Evolutionary conservation across 2,113 vertebrate genomes (phyloP).

Genomic region (Oncorhynchus keta): DNA sequence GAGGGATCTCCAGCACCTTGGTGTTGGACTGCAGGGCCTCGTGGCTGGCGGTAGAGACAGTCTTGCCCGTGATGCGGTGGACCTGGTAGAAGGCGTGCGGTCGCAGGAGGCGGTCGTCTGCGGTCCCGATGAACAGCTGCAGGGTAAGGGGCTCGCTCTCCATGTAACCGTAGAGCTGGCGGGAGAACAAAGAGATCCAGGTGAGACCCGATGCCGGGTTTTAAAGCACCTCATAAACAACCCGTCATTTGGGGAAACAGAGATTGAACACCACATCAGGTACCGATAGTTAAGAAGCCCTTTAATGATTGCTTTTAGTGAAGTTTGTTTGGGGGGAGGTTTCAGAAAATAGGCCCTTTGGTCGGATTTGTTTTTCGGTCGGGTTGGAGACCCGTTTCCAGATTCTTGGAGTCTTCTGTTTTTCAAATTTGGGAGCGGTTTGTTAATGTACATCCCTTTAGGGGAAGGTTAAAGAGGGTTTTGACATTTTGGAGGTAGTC

Average conservation of each 20-base stretch:
- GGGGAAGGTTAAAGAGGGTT: conserved; percentile 18
- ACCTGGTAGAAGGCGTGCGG: conserved; percentile 98
- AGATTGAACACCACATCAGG: conserved; percentile 14
- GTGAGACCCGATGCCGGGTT: conserved; percentile 65
- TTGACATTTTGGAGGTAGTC: conserved; percentile 29
- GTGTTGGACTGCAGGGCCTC: conserved; percentile 92
- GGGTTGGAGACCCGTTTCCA: conserved; percentile 31
- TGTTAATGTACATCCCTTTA: conserved; percentile 27
- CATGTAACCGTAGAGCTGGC: conserved; percentile 91
- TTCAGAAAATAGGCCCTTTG: conserved; percentile 18
- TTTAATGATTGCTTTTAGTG: conserved; percentile 13
- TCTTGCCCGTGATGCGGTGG: conserved; percentile 95
- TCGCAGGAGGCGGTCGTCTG: conserved; percentile 93
- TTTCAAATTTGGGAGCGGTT: conserved; percentile 11
- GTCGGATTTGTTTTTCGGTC: conserved; percentile 50
- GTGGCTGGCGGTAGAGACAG: conserved; percentile 92
- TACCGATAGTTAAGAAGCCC: too few species aligned
- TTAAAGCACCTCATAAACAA: conserved; percentile 52
- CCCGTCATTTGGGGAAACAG: conserved; percentile 51
- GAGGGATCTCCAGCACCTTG: conserved; percentile 93
- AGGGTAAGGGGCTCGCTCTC: conserved; percentile 91
- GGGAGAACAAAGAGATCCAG: conserved; percentile 77
- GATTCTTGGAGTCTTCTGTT: conserved; percentile 19
- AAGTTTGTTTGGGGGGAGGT: not conserved
- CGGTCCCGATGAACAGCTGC: conserved; percentile 97